Conservation (phyloP, 2,113 vertebrate genomes). For the Vireo altiloquus region DNA sequence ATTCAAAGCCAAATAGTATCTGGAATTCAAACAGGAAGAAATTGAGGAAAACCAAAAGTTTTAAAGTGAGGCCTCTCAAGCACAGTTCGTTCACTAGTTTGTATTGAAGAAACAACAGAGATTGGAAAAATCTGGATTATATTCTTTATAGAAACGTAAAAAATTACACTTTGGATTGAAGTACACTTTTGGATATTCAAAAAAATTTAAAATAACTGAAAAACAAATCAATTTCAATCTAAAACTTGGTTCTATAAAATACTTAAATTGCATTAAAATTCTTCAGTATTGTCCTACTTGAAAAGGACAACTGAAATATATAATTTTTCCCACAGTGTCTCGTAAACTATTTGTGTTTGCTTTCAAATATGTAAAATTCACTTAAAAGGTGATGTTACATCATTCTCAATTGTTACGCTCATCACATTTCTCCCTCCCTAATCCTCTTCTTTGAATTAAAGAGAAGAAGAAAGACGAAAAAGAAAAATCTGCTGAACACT, state of each 20-base stretch:
- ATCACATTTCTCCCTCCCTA: slow-evolving; percentile 67
- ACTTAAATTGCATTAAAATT: background rate
- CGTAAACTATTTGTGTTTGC: slow-evolving; percentile 26
- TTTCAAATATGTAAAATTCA: slow-evolving; percentile 52
- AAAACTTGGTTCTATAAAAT: background rate
- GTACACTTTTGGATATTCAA: background rate
- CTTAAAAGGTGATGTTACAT: slow-evolving; percentile 31
- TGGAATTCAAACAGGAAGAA: background rate
- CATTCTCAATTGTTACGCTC: slow-evolving; percentile 64
- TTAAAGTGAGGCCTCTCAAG: background rate
- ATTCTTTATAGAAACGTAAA: background rate
- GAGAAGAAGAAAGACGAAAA: background rate
- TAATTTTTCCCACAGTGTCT: background rate
- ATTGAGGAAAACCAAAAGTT: background rate
- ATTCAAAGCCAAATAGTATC: background rate
- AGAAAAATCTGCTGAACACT: slow-evolving; percentile 79
- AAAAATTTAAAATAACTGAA: background rate
- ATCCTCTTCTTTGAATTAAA: slow-evolving; percentile 71
- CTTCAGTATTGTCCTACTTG: background rate
- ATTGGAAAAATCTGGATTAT: background rate
- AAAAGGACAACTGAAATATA: background rate
- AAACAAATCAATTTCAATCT: background rate
- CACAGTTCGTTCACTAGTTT: background rate
- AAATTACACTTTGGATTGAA: background rate
- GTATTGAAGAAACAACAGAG: background rate